A percentile compares a stretch with the other conserved stretches of the same genome.
Conservation (phyloP, 2,113 vertebrate species). For the Nesospiza acunhae region DNA sequence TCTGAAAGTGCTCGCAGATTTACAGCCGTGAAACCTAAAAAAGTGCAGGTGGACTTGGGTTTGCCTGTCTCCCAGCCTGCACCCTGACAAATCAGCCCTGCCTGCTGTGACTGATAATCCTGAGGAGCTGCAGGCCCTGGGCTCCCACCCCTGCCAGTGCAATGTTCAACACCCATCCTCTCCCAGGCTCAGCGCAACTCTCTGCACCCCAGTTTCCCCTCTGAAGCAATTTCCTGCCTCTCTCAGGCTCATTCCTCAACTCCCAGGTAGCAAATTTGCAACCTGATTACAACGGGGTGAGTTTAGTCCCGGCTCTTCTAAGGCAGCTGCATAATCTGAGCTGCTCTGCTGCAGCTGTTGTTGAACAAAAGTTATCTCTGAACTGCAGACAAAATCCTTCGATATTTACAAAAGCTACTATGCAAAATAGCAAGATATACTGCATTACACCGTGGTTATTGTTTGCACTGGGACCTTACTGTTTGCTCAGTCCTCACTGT, state of each 20-base stretch:
- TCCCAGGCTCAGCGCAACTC: background rate
- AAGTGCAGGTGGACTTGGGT: background rate
- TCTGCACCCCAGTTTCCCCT: background rate
- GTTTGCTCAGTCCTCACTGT: constrained; percentile 9
- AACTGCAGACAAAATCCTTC: constrained; percentile 37
- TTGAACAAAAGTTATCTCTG: constrained; percentile 51
- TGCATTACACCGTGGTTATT: background rate
- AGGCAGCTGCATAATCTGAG: background rate
- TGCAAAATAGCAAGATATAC: constrained; percentile 32
- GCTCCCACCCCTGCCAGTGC: background rate
- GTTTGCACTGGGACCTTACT: constrained; percentile 20
- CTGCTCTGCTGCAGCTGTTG: constrained; percentile 18
- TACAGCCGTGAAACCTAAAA: background rate
- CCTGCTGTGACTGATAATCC: constrained; percentile 10
- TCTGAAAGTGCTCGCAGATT: background rate
- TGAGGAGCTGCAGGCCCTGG: background rate
- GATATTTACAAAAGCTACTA: constrained; percentile 46
- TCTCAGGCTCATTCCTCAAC: constrained; percentile 32
- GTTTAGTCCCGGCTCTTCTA: background rate
- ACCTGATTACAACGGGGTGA: background rate
- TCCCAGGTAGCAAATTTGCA: constrained; percentile 45
- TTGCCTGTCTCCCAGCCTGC: background rate
- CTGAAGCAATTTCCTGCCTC: constrained; percentile 52
- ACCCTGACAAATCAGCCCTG: constrained; percentile 17
- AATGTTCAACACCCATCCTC: background rate